Evolutionary conservation across 2,113 vertebrate species (phyloP).

Genomic region (Nestor notabilis): DNA sequence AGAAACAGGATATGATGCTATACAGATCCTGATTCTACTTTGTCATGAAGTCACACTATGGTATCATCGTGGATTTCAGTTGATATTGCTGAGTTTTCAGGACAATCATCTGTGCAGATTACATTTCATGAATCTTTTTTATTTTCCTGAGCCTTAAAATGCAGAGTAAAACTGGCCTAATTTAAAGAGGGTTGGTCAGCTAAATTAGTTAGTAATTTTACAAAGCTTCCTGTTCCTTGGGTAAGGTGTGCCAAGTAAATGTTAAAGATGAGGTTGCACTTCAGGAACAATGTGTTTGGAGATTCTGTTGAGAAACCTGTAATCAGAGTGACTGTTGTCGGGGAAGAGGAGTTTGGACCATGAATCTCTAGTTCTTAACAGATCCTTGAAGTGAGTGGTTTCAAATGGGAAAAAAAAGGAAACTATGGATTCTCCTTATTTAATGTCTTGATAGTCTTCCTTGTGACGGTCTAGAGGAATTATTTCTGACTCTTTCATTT

Average conservation of each 20-base stretch:
- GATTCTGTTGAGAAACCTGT: neutral
- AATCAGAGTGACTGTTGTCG: neutral
- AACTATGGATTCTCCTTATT: neutral
- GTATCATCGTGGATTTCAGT: neutral
- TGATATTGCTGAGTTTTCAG: neutral
- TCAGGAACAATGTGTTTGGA: neutral
- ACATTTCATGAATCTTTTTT: neutral
- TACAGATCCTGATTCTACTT: neutral
- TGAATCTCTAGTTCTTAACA: neutral
- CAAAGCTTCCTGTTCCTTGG: neutral
- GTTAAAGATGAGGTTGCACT: neutral
- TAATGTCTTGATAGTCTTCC: neutral
- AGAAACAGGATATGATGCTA: neutral
- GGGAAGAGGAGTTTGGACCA: neutral
- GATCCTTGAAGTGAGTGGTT: neutral
- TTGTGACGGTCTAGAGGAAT: neutral
- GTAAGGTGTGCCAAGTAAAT: neutral
- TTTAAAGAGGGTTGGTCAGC: neutral
- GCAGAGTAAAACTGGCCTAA: neutral
- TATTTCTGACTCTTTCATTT: neutral
- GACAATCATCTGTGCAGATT: neutral
- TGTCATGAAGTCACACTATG: neutral
- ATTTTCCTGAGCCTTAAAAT: neutral
- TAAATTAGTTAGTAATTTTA: neutral
- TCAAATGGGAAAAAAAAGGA: neutral